Conservation (phyloP, 2,113 vertebrate species). For the Rousettus leschenaultii region DNA sequence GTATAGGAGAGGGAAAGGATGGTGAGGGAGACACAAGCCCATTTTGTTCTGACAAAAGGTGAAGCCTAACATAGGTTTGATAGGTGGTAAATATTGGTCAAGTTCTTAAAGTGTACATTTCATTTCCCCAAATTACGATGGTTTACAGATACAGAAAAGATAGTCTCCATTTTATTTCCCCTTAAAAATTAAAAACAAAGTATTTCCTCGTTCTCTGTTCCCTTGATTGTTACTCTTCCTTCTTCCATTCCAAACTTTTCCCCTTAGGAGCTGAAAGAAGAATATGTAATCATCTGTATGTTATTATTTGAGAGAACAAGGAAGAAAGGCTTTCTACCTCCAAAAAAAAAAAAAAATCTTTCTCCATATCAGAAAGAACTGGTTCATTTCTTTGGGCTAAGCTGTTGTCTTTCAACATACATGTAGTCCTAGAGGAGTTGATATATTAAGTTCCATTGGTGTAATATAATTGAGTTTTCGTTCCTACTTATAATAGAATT, state of each 20-base stretch:
- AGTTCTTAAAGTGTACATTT: background rate
- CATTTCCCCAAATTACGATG: background rate
- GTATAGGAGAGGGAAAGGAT: background rate
- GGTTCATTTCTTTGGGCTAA: constrained; percentile 12
- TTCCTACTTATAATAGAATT: background rate
- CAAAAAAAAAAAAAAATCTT: background rate
- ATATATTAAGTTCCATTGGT: background rate
- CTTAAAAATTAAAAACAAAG: background rate
- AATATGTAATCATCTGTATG: background rate
- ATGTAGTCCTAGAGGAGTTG: background rate
- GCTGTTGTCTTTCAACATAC: constrained; percentile 41
- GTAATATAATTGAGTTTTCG: background rate
- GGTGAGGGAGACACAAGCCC: background rate
- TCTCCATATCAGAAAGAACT: constrained; percentile 1
- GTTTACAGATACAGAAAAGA: constrained; percentile 9
- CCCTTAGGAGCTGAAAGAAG: background rate
- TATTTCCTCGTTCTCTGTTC: background rate
- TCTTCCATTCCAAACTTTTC: background rate
- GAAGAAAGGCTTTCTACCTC: background rate
- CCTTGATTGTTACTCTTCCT: background rate
- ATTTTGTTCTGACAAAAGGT: constrained; percentile 13
- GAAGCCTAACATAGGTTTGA: background rate
- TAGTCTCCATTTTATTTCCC: background rate
- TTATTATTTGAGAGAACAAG: background rate
- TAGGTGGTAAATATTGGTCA: background rate